A percentile compares a stretch with the other conserved stretches of the same genome.
phyloP scores from a whole-genome alignment of 2,888 invertebrate species.

The Polia nebulosa region DNA sequence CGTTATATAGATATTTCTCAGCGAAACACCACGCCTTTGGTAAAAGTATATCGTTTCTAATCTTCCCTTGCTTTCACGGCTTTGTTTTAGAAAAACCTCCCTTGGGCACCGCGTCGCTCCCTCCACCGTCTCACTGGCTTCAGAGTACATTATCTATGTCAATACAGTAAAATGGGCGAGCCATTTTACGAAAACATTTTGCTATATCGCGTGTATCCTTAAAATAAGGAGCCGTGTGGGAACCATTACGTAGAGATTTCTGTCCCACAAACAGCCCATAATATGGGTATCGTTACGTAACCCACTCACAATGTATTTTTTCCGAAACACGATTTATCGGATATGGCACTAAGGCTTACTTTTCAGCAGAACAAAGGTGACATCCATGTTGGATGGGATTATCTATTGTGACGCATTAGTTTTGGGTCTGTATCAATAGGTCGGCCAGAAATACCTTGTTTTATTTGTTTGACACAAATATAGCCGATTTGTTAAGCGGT shows the following conservation, averaged over 20 bases:
- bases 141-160: slow-evolving; percentile 87
- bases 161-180: slow-evolving; percentile 84
- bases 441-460: slow-evolving; percentile 28
- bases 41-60: slow-evolving; percentile 83
- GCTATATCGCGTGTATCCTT: slow-evolving; percentile 86
- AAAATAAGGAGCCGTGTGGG: slow-evolving; percentile 84
- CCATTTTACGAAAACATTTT: slow-evolving; percentile 88
- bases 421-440: slow-evolving; percentile 45
- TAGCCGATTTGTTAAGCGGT: slow-evolving; percentile 36
- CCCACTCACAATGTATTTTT: slow-evolving; percentile 66
- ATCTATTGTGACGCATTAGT: slow-evolving; percentile 56
- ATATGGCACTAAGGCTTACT: slow-evolving; percentile 56
- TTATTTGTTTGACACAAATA: slow-evolving; percentile 37
- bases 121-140: slow-evolving; percentile 72
- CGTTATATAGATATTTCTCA: slow-evolving; percentile 77
- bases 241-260: slow-evolving; percentile 85
- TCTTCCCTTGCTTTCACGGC: slow-evolving; percentile 82
- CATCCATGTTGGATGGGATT: slow-evolving; percentile 53
- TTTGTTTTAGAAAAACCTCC: slow-evolving; percentile 84
- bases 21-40: slow-evolving; percentile 73
- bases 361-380: slow-evolving; percentile 59
- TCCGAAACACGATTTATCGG: slow-evolving; percentile 67
- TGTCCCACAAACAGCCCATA: slow-evolving; percentile 77
- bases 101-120: slow-evolving; percentile 72
- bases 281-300: slow-evolving; percentile 72